These are phyloP conservation scores for Diarsia rubi DNA, from an alignment of 2,888 invertebrate species.

Conservation along the genomic window DNA sequence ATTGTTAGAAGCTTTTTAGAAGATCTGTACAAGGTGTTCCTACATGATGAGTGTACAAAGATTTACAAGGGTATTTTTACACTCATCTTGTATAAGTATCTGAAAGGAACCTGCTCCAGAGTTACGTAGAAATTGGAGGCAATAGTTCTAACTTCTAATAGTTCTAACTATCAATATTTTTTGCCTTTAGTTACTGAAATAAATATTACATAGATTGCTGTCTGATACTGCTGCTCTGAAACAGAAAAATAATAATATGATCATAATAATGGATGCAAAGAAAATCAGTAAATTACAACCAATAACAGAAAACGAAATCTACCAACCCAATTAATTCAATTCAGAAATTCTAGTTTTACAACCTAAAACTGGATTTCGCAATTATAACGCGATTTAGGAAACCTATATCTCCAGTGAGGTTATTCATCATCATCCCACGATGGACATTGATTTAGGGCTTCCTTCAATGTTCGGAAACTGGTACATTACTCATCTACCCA, in stretches of 20 bases:
- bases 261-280: not conserved
- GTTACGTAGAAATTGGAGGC: too few relatives aligned
- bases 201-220: too few relatives aligned
- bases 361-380: constrained; percentile 29
- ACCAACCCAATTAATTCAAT: constrained; percentile 5
- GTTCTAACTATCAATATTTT: too few relatives aligned
- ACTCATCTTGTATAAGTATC: too few relatives aligned
- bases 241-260: too few relatives aligned
- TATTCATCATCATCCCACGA: constrained; percentile 60
- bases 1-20: not conserved
- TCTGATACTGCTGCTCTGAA: too few relatives aligned
- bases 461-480: constrained; percentile 46
- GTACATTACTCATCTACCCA: constrained; percentile 64
- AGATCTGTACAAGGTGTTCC: not conserved
- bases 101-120: too few relatives aligned
- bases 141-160: too few relatives aligned
- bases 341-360: constrained; percentile 1
- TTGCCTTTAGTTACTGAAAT: too few relatives aligned
- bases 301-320: not conserved
- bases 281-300: not conserved
- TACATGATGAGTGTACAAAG: too few relatives aligned
- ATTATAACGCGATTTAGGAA: constrained; percentile 16
- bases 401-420: constrained; percentile 8
- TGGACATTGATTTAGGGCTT: constrained; percentile 56
- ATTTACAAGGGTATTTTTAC: too few relatives aligned